A percentile compares a stretch with the other conserved stretches of the same genome.
phyloP scores from a whole-genome alignment of 64 coral and sea anemone species.

The Porites australiensis region DNA sequence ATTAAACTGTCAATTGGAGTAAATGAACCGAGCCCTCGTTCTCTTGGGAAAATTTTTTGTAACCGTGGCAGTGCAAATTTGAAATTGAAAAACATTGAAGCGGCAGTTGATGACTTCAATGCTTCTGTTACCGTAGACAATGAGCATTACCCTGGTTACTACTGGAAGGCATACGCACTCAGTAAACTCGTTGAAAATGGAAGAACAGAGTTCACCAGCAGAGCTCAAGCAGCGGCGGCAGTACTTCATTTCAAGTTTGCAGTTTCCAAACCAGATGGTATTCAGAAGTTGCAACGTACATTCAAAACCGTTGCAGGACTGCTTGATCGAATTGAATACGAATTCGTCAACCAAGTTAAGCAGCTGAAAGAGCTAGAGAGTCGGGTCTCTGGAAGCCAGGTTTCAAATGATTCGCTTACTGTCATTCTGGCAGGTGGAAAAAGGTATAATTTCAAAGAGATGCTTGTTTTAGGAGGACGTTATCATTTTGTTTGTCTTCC shows the following conservation, averaged over 20 bases:
- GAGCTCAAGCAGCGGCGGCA: slow-evolving; percentile 40
- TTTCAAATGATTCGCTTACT: neutral
- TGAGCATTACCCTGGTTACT: neutral
- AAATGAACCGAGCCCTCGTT: neutral
- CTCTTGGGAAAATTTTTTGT: neutral
- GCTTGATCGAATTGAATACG: neutral
- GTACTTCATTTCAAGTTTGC: neutral
- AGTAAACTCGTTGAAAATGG: neutral
- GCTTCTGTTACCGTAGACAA: neutral
- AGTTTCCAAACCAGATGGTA: neutral
- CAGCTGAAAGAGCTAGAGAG: neutral
- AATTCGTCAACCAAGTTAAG: neutral
- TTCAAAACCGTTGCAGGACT: neutral
- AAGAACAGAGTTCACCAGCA: neutral
- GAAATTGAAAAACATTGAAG: neutral
- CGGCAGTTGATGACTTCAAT: slow-evolving; percentile 35
- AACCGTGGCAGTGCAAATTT: neutral
- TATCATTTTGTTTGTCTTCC: neutral
- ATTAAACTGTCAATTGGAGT: neutral
- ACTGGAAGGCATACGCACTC: slow-evolving; percentile 53
- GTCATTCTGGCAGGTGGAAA: neutral
- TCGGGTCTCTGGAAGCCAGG: neutral
- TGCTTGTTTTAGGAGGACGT: neutral
- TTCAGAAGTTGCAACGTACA: neutral
- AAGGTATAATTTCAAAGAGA: neutral